Evolutionary conservation across 2,888 invertebrate genomes (phyloP), one percentile per base, ranked within the genome.

Genomic region (Resseliella maxima): DNA sequence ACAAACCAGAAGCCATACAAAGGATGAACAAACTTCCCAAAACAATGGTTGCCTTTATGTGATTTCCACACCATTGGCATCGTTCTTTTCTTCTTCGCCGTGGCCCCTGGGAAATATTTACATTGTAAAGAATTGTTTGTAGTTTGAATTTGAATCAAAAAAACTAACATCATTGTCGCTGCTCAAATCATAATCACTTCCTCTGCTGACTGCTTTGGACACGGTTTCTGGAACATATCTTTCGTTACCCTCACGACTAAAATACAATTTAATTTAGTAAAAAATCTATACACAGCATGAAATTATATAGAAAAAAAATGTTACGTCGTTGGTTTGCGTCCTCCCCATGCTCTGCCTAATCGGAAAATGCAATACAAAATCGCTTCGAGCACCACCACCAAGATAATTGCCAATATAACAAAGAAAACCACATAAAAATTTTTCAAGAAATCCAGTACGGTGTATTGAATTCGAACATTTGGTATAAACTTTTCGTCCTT

Each of bases 401-500:
- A 3, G 3, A 72, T 3, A 72, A 72, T 72, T 31, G 72, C 72
- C 72, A 72, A 2, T 1, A 72, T 27, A 27, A 72, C 72, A 15
- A 72, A 72, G 18, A 72, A 72, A 10, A n/a, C 72, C 10, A 72
- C 72, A 72, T 72, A 72, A 72, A 72, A 72, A 35, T 31, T 72
- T 72, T 72, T 72, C 72, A 72, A 15, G 31, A 72, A 72, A 72
- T 72, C 72, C 15, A 72, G 3, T 0, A 72, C 72, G n/a, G 72
- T 72, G 72, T 31, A 72, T 35, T 72, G 72, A 15, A 72, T 72
- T 31, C 72, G 72, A 27, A 72, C 72, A 10, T 72, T 72, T n/a
- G 72, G 72, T 31, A 72, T 72, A 72, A 72, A 72, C 72, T 72
- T 72, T 72, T 72, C 72, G n/a, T 72, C 72, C 72, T 72, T 72